Evolutionary conservation across 2,888 invertebrate genomes (phyloP).

Genomic region (Ophion obscuratus): DNA sequence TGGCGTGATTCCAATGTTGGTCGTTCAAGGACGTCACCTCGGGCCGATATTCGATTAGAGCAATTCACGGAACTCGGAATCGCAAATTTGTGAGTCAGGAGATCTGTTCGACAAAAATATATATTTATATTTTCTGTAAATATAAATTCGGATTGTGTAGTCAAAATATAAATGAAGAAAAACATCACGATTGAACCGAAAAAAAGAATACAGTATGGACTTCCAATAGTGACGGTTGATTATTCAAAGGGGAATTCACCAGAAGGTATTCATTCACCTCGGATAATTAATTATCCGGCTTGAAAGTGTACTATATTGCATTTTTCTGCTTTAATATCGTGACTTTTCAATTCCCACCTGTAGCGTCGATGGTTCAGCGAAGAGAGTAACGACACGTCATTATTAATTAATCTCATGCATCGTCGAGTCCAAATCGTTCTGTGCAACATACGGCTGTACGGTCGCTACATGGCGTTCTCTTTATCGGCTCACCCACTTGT

Average conservation of each 20-base stretch:
- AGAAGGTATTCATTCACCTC: neutral
- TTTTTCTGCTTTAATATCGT: neutral
- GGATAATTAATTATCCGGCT: neutral
- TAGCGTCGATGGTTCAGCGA: conserved; percentile 52
- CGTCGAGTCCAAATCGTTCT: conserved; percentile 25
- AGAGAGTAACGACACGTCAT: conserved; percentile 54
- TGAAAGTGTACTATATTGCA: neutral
- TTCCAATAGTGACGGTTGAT: neutral
- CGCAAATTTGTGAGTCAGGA: neutral
- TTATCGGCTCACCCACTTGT: neutral
- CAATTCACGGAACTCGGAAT: neutral
- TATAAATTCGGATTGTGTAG: neutral
- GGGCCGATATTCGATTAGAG: neutral
- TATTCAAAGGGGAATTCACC: neutral
- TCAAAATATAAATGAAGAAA: neutral
- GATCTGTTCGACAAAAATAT: neutral
- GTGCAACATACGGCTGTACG: conserved; percentile 9
- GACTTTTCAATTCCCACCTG: conserved; percentile 46
- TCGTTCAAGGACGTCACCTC: neutral
- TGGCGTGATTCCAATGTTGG: neutral
- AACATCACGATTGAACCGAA: neutral
- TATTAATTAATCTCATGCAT: conserved; percentile 42
- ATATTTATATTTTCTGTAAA: no score
- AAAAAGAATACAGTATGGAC: neutral
- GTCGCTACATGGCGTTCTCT: conserved; percentile 22